Evolutionary conservation across 2,888 invertebrate species (phyloP).

Genomic region (Catocala sponsa): DNA sequence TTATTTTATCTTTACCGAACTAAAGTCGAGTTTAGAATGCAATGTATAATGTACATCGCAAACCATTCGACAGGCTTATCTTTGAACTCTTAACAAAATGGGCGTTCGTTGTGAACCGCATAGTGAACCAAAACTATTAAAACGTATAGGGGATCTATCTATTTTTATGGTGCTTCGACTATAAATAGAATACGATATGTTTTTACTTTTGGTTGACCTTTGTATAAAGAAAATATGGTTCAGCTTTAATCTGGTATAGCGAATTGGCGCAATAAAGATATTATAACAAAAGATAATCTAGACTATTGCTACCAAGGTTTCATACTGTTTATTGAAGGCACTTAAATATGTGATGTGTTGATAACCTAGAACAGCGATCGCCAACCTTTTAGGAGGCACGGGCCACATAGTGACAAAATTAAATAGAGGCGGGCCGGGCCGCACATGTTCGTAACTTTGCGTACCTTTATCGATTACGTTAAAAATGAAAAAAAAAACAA

Average conservation of each 20-base stretch:
- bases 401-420: no score
- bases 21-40: constrained; percentile 17
- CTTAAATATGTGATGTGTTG: no score
- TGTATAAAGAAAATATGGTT: neutral
- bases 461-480: no score
- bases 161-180: constrained; percentile 23
- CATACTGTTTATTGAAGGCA: neutral
- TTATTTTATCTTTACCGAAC: neutral
- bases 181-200: constrained; percentile 13
- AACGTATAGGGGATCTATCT: constrained; percentile 23
- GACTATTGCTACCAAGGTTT: neutral
- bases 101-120: constrained; percentile 34
- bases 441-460: no score
- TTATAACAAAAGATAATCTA: neutral
- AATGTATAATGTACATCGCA: constrained; percentile 11
- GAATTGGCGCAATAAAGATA: no score
- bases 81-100: constrained; percentile 52
- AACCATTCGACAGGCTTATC: constrained; percentile 45
- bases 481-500: no score
- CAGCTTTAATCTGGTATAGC: neutral
- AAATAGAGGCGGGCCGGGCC: no score
- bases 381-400: no score
- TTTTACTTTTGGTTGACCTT: constrained; percentile 2
- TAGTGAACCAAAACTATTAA: constrained; percentile 40
- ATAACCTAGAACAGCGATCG: no score